These are phyloP conservation scores for Sebastolobus altivelis DNA, from an alignment of 2,797 vertebrate species.

Conservation along the genomic window DNA sequence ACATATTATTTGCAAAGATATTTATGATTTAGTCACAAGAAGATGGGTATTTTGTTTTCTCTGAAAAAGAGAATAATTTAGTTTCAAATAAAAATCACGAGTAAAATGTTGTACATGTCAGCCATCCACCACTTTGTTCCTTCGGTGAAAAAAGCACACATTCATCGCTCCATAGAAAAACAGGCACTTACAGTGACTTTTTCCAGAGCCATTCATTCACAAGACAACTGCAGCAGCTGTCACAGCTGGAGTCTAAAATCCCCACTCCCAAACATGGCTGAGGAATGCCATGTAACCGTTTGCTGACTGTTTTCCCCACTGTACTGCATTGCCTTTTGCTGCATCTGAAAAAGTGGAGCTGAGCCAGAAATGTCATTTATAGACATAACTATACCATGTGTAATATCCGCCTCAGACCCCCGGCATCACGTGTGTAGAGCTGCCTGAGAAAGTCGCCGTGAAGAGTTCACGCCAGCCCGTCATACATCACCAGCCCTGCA, in stretches of 20 bases:
- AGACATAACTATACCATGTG: background rate
- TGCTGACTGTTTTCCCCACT: background rate
- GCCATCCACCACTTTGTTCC: background rate
- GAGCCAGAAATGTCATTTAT: conserved; percentile 10
- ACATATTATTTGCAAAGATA: background rate
- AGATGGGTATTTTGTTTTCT: background rate
- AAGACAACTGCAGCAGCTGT: conserved; percentile 32
- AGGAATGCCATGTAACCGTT: background rate
- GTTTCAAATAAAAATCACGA: conserved; percentile 1
- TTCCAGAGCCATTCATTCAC: conserved; percentile 17
- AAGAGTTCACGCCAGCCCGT: conserved; percentile 57
- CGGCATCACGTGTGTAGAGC: conserved; percentile 9
- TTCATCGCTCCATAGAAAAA: background rate
- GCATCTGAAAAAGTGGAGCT: background rate
- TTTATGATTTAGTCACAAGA: background rate
- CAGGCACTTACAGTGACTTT: background rate
- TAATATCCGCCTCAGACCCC: conserved; percentile 14
- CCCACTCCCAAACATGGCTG: background rate
- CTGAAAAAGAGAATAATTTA: background rate
- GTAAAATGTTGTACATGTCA: background rate
- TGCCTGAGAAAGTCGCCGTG: conserved; percentile 31
- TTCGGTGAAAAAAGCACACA: background rate
- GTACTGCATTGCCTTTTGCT: background rate
- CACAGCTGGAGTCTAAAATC: conserved; percentile 37
- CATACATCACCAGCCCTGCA: conserved; percentile 49